Evolutionary conservation across 1,140 invertebrate species (phyloP), one percentile per base, ranked within the genome.

Genomic region (Eciton burchellii): DNA sequence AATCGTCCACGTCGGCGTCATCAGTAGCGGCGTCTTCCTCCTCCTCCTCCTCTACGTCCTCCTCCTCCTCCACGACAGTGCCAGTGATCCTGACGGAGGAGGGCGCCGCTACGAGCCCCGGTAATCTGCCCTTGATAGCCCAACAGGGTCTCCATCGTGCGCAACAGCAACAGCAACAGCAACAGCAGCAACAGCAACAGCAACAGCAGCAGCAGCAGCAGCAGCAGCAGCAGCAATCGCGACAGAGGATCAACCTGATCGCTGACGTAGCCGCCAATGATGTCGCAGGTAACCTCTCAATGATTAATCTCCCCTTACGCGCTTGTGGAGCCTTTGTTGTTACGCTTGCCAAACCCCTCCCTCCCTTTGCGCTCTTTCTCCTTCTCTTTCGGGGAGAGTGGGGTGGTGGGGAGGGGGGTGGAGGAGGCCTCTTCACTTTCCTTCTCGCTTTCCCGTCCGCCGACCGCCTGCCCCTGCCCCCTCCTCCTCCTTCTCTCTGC

Each of bases 321-420:
- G 83, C 52, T 41, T 59, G n/a, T n/a, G 16, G 59, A 41, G 89
- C 89, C 89, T 90, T 90, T 91, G 90, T 88, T 88, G 84, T 56
- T 86, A 68, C 86, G 88, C 85, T 88, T 90, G 85, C 87, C 83
- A 84, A 88, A 83, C 81, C 63, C 54, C 76, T 73, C 63, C 21
- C 16, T 41, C 24, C 35, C 82, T 77, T 47, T 59, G 47, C 63
- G 16, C 29, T 14, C 71, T 68, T 52, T 57, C 65, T 74, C 66
- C 62, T 57, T 52, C 59, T 57, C 35, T 72, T 57, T 52, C 63
- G 26, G n/a, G n/a, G n/a, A n/a, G n/a, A n/a, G n/a, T n/a, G n/a
- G n/a, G n/a, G n/a, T n/a, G n/a, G n/a, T n/a, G n/a, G n/a, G n/a
- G n/a, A n/a, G n/a, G n/a, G n/a, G n/a, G n/a, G n/a, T n/a, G n/a